Conservation (phyloP, 2,888 invertebrate genomes). For the Synergus umbraculus region DNA sequence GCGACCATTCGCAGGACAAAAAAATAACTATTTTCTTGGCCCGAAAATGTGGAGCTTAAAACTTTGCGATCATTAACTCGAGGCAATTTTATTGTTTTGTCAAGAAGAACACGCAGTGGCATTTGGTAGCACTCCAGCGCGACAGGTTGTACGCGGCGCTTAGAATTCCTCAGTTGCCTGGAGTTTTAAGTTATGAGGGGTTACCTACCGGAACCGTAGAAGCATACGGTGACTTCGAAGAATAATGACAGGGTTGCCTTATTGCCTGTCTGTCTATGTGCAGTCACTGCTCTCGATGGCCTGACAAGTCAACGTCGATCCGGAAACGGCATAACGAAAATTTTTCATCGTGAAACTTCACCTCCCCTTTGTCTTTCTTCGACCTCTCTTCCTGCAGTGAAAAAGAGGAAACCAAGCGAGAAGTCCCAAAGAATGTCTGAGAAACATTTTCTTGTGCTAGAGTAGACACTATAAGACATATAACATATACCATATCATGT, state of each 20-base stretch:
- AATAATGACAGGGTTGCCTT: constrained; percentile 73
- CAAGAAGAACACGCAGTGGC: background rate
- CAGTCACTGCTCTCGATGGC: constrained; percentile 55
- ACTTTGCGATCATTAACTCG: background rate
- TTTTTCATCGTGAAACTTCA: constrained; percentile 63
- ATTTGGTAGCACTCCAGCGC: constrained; percentile 47
- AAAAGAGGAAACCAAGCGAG: background rate
- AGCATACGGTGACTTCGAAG: constrained; percentile 75
- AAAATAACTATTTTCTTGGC: background rate
- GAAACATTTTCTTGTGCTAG: background rate
- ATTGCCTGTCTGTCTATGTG: constrained; percentile 47
- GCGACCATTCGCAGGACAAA: background rate
- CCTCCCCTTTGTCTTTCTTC: constrained; percentile 54
- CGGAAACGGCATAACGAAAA: constrained; percentile 63
- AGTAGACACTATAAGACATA: background rate
- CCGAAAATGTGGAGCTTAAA: background rate
- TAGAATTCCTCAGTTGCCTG: constrained; percentile 61
- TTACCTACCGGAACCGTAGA: constrained; percentile 70
- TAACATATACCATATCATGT: background rate
- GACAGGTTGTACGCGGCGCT: constrained; percentile 73
- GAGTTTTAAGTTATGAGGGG: constrained; percentile 58
- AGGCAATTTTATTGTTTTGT: background rate
- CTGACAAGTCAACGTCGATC: constrained; percentile 61
- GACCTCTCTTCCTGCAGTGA: background rate
- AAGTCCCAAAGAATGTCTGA: background rate